Evolutionary conservation across 2,113 vertebrate genomes (phyloP).

Genomic region (Planiliza haematocheilus): DNA sequence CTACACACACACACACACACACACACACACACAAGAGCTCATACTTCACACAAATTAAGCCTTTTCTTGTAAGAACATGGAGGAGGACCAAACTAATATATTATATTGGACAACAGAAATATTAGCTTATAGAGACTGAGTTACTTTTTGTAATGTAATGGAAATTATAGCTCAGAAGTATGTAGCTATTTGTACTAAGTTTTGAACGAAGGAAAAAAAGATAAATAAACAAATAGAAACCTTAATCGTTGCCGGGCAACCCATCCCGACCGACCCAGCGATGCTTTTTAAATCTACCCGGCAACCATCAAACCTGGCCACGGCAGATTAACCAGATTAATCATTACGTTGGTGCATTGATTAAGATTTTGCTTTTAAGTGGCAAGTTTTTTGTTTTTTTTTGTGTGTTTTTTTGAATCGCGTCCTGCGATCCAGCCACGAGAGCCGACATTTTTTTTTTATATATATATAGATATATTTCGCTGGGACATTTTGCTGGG

Average conservation of each 20-base stretch:
- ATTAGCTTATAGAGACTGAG: conserved; percentile 65
- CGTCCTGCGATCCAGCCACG: conserved; percentile 14
- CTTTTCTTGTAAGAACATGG: conserved; percentile 66
- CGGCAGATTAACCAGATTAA: conserved; percentile 25
- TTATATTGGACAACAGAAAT: conserved; percentile 61
- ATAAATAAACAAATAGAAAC: conserved; percentile 59
- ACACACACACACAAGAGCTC: conserved; percentile 32
- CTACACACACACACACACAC: conserved; percentile 37
- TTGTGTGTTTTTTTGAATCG: conserved; percentile 8
- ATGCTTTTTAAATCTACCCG: conserved; percentile 49
- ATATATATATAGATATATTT: no score
- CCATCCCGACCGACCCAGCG: conserved; percentile 51
- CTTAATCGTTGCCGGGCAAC: conserved; percentile 64
- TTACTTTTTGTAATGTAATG: conserved; percentile 78
- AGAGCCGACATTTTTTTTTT: conserved; percentile 13
- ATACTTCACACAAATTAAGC: conserved; percentile 68
- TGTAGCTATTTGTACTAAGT: conserved; percentile 80
- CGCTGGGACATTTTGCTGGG: background rate
- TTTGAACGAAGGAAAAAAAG: conserved; percentile 66
- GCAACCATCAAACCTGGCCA: conserved; percentile 11
- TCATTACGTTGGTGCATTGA: background rate
- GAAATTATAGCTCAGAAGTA: conserved; percentile 75
- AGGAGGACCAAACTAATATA: conserved; percentile 76
- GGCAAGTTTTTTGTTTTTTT: background rate
- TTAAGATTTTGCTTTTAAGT: background rate